Evolutionary conservation across 2,797 vertebrate genomes (phyloP), one percentile per base, ranked within the genome.

Genomic region (Rhabdophis nuchalis): DNA sequence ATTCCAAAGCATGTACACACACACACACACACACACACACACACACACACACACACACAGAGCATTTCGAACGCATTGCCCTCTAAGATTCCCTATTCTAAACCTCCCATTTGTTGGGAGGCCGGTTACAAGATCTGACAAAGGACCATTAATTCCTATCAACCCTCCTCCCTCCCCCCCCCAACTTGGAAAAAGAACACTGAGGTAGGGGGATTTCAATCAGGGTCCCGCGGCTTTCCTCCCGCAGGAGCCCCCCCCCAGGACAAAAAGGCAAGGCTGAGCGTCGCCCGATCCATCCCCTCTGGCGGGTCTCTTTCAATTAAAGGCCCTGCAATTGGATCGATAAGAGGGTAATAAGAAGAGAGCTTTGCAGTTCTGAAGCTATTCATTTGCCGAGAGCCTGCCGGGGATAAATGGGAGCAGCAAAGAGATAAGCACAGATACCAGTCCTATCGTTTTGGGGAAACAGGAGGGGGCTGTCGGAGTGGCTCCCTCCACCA

Each of bases 341-440:
- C 97, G 95, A 98, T 98, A 96, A 54, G 96, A 96, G 96, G 96
- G 96, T 97, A 97, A 97, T 97, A 97, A 97, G 97, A 97, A 97
- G 97, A 97, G 96, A 97, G 97, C 97, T 97, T 97, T 97, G 97
- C 97, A 97, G 97, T 98, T 98, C 97, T 97, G 96, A 96, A 97
- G 97, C 96, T 97, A 97, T 98, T 98, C 98, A 97, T 98, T 97
- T 96, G 96, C 96, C 97, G 97, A 98, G 97, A 97, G 97, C 97
- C 97, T 97, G 94, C 96, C 94, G 94, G 96, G 95, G 91, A 93
- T 95, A 97, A 97, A 97, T 95, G 96, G 97, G 97, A 96, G 96
- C 96, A 96, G 97, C 96, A 97, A 97, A 96, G 93, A 93, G 96
- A 92, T 96, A 96, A 94, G 92, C 87, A 93, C 36, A 89, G 94